Percentiles rank a stretch among this genome's conserved stretches.
Evolutionary conservation across 2,888 invertebrate genomes (phyloP).

Genomic region (Nycteola revayana): DNA sequence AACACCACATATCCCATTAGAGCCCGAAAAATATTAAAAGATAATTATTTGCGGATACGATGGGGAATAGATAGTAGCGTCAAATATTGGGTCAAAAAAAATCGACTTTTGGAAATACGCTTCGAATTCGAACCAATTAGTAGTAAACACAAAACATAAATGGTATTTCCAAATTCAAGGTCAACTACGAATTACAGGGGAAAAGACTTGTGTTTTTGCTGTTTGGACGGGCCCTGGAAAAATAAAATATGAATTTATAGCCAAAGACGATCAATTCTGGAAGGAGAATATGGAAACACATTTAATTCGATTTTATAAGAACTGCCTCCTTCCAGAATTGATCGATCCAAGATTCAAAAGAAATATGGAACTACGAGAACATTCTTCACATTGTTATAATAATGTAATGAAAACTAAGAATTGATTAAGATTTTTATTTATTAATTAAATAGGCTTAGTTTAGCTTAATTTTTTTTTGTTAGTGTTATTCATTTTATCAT

Average conservation of each 20-base stretch:
- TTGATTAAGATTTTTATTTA: no score
- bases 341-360: background rate
- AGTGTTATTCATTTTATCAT: background rate
- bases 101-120: background rate
- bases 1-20: background rate
- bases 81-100: conserved; percentile 2
- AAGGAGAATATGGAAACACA: background rate
- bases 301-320: background rate
- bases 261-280: background rate
- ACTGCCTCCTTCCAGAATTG: conserved; percentile 1
- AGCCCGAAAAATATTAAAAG: background rate
- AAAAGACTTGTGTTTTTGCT: background rate
- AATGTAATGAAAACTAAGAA: no score
- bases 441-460: no score
- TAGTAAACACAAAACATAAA: background rate
- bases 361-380: no score
- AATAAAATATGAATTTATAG: background rate
- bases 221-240: background rate
- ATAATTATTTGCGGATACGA: conserved; percentile 1
- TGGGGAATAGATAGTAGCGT: conserved; percentile 1
- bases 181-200: background rate
- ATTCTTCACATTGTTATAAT: background rate
- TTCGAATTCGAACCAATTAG: background rate
- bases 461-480: no score
- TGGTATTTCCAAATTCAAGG: conserved; percentile 1